A percentile compares a stretch with the other conserved stretches of the same genome.
Conservation (phyloP, 2,113 vertebrate species). For the Bucco capensis region DNA sequence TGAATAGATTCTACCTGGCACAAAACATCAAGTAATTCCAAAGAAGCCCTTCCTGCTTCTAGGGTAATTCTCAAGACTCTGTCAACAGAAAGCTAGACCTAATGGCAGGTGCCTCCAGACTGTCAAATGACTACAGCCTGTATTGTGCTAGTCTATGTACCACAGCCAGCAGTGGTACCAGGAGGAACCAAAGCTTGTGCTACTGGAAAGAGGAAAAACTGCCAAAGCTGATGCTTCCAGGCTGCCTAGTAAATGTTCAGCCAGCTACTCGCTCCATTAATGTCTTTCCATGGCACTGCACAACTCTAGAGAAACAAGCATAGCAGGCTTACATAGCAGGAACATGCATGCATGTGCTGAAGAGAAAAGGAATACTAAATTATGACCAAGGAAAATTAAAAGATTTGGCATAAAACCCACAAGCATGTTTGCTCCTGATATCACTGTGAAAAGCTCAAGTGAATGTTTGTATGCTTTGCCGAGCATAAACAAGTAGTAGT, state of each 20-base stretch:
- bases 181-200: background rate
- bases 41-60: background rate
- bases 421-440: background rate
- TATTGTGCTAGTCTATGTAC: rapidly evolving
- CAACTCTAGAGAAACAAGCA: background rate
- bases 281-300: background rate
- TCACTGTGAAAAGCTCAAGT: background rate
- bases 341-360: background rate
- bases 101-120: background rate
- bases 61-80: background rate
- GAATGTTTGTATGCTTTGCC: background rate
- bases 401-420: background rate
- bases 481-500: background rate
- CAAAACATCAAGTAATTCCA: background rate
- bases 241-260: background rate
- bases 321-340: background rate
- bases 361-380: background rate
- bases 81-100: background rate
- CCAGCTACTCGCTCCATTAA: background rate
- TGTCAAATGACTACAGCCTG: background rate
- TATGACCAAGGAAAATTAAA: background rate
- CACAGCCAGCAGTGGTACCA: background rate
- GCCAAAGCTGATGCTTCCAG: background rate
- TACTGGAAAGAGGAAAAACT: background rate
- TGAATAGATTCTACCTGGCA: background rate